These are phyloP conservation scores for Endomychus coccineus DNA, from an alignment of 2,888 invertebrate genomes.

Conservation along the genomic window DNA sequence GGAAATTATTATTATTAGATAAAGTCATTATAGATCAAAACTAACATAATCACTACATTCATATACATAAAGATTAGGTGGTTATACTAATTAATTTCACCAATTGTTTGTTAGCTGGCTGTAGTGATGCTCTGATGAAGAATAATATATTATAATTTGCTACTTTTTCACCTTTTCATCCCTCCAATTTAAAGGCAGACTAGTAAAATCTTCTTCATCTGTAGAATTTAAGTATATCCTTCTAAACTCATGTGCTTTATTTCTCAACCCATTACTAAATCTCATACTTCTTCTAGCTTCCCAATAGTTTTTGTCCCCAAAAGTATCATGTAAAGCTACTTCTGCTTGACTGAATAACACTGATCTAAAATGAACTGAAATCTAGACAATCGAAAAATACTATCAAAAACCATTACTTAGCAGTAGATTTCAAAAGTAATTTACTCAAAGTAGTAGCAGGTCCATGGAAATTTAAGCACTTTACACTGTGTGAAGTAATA, in stretches of 20 bases:
- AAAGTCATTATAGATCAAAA: too few species aligned
- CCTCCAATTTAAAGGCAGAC: conserved; percentile 55
- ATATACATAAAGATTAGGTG: too few species aligned
- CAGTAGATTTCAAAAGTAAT: conserved; percentile 48
- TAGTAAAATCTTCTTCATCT: conserved; percentile 52
- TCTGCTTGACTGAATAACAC: conserved; percentile 75
- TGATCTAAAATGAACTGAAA: conserved; percentile 38
- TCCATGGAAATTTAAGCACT: conserved; percentile 82
- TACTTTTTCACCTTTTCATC: conserved; percentile 49
- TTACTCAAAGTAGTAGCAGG: conserved; percentile 56
- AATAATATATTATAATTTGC: too few species aligned
- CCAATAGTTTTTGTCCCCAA: conserved; percentile 81
- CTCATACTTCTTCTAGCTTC: conserved; percentile 83
- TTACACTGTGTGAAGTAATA: conserved; percentile 54
- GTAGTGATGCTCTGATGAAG: too few species aligned
- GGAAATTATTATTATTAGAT: too few species aligned
- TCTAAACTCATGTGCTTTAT: conserved; percentile 64
- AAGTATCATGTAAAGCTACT: conserved; percentile 79
- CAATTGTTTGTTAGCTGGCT: too few species aligned
- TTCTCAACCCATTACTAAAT: conserved; percentile 62
- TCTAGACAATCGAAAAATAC: too few species aligned
- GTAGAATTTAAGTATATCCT: conserved; percentile 54
- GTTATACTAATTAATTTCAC: too few species aligned
- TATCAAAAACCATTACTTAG: conserved; percentile 47
- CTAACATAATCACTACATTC: too few species aligned